Evolutionary conservation across 2,113 vertebrate species (phyloP).

Genomic region (Oceanodroma tethys): DNA sequence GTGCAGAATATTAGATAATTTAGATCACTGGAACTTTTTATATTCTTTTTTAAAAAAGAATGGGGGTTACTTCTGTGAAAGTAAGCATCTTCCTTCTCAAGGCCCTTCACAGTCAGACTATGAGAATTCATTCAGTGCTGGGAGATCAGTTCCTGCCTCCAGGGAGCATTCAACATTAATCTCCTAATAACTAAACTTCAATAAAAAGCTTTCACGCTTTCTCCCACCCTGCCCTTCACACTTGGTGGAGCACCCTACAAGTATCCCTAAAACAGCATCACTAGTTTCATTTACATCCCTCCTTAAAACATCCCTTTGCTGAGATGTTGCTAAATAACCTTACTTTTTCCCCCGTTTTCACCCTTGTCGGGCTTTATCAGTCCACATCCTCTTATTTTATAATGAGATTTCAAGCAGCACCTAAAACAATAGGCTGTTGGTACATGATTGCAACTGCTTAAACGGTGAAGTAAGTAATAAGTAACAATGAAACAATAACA

Average conservation of each 20-base stretch:
- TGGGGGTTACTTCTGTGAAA: neutral
- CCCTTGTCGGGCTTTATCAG: neutral
- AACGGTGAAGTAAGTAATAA: neutral
- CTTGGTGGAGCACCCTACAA: neutral
- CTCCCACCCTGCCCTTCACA: neutral
- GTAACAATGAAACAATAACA: neutral
- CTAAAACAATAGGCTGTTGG: neutral
- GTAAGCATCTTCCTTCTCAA: neutral
- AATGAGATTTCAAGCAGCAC: neutral
- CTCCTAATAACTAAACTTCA: neutral
- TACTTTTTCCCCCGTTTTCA: neutral
- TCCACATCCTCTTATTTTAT: neutral
- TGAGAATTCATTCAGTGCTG: neutral
- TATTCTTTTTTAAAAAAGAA: neutral
- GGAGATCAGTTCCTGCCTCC: neutral
- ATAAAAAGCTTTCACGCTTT: neutral
- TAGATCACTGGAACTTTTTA: neutral
- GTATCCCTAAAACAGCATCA: neutral
- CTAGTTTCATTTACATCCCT: neutral
- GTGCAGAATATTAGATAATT: neutral
- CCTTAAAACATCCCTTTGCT: neutral
- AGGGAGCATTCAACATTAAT: neutral
- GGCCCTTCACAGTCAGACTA: neutral
- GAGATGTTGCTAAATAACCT: neutral
- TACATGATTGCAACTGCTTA: neutral